Evolutionary conservation across 2,888 invertebrate genomes (phyloP), one percentile per base, ranked within the genome.

Genomic region (Herminia tarsipennalis): DNA sequence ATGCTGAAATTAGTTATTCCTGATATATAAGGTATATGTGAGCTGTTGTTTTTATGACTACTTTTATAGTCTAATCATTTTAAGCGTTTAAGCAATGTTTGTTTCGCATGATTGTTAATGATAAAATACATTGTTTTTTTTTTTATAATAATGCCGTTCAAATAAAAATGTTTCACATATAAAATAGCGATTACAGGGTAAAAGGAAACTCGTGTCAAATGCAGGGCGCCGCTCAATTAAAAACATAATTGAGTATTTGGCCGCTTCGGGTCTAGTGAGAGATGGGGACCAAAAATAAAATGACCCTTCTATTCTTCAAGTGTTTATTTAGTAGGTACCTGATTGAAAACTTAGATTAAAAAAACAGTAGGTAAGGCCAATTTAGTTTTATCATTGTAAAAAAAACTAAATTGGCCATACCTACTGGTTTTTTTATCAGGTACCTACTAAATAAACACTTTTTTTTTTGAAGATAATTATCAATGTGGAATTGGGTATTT

Each of bases 221-320:
- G 73, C 83, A 84, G 76, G 71, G 71, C 75, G 59, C 70, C 70
- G 76, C 70, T 81, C 83, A 86, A 87, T 86, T 86, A 84, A 86
- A 86, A 86, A 82, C 76, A 79, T 84, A 87, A 87, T 87, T 81
- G 83, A 80, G 78, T 80, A 75, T 81, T 83, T 78, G 68, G 77
- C 53, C 34, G 54, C 37, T 34, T 34, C 28, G 10, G 13, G n/a
- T 14, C 22, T 3, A 33, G 13, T 37, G 37, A 39, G 40, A 45
- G 56, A 47, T 45, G 41, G 39, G 37, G 18, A 35, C 41, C 34
- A 38, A 43, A 50, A 61, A 39, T 56, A 56, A 63, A 68, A 62
- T 59, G 57, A 70, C 62, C 68, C 63, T 71, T 65, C 56, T 70
- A 64, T 64, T 64, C 58, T 67, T 69, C 56, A 55, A 70, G 39